Conservation (phyloP, 2,888 invertebrate species). For the Eurytoma adleriae region DNA sequence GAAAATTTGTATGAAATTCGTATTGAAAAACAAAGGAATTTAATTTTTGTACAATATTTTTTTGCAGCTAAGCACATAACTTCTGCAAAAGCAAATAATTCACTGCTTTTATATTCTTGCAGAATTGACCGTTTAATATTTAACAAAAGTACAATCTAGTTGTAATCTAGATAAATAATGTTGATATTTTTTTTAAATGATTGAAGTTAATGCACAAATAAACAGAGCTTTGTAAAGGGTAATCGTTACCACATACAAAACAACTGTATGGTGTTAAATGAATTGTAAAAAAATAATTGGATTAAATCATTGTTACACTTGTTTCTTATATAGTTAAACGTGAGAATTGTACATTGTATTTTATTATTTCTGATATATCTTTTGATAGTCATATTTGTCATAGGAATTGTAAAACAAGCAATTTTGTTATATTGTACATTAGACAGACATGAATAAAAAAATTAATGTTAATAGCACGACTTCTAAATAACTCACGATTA, state of each 20-base stretch:
- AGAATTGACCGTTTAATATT: conserved; percentile 4
- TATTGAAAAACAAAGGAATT: conserved; percentile 15
- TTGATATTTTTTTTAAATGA: conserved; percentile 1
- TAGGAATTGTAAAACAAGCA: conserved; percentile 6
- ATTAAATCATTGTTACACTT: conserved; percentile 24
- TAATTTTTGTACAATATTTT: conserved; percentile 28
- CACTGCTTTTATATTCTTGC: not conserved
- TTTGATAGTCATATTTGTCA: conserved; percentile 24
- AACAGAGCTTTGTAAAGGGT: not conserved
- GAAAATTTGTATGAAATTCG: not conserved
- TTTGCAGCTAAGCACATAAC: conserved; percentile 14
- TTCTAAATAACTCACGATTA: no score
- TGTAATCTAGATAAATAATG: conserved; percentile 2
- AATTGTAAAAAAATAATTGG: conserved; percentile 26
- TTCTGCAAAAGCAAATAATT: conserved; percentile 20
- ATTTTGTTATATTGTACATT: conserved; percentile 24
- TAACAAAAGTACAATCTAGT: not conserved
- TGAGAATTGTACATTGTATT: conserved; percentile 16
- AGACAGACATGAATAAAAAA: conserved; percentile 24
- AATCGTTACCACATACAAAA: not conserved
- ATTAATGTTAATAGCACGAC: not conserved
- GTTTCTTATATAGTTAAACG: conserved; percentile 17
- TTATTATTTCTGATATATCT: conserved; percentile 33
- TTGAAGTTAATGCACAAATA: conserved; percentile 35
- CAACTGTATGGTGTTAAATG: conserved; percentile 15